Percentiles rank a stretch among this genome's conserved stretches.
phyloP scores from a whole-genome alignment of 1,140 invertebrate species.

The Caenorhabditis latens region DNA sequence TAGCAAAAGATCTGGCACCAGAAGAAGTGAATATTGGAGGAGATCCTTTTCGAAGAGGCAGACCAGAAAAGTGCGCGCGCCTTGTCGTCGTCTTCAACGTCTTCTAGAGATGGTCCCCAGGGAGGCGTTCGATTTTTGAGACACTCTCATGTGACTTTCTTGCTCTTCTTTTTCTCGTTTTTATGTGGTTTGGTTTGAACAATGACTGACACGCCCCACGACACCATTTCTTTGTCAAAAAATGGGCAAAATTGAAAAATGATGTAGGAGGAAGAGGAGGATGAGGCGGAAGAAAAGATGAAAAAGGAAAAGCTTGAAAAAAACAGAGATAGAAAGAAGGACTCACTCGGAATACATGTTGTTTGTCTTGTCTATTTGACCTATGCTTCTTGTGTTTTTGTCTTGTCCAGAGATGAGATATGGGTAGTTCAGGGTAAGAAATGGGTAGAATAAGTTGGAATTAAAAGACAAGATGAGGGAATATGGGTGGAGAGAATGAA shows the following conservation, averaged over 20 bases:
- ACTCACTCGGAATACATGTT: conserved; percentile 40
- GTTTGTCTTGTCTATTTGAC: neutral
- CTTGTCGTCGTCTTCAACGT: neutral
- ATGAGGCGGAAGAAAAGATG: neutral
- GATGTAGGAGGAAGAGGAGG: neutral
- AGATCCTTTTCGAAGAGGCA: neutral
- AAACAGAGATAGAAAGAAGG: neutral
- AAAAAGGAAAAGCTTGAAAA: neutral
- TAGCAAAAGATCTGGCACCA: too few species aligned
- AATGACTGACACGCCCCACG: neutral
- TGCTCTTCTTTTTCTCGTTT: conserved; percentile 26
- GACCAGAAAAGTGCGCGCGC: conserved; percentile 28
- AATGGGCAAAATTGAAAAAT: neutral
- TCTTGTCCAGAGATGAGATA: too few species aligned
- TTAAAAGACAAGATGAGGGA: neutral
- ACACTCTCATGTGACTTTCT: conserved; percentile 49
- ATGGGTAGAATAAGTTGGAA: neutral
- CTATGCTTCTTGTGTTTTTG: neutral
- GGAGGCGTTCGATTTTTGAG: conserved; percentile 53
- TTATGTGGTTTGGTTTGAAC: conserved; percentile 45
- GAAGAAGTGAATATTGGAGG: too few species aligned
- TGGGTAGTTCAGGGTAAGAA: neutral
- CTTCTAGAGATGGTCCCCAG: conserved; percentile 8
- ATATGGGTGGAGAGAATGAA: neutral
- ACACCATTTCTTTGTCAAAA: neutral